Percentiles rank a stretch among this genome's conserved stretches.
These are phyloP conservation scores for human DNA, from an alignment of 2,113 vertebrate species.

Conservation along the genomic window DNA sequence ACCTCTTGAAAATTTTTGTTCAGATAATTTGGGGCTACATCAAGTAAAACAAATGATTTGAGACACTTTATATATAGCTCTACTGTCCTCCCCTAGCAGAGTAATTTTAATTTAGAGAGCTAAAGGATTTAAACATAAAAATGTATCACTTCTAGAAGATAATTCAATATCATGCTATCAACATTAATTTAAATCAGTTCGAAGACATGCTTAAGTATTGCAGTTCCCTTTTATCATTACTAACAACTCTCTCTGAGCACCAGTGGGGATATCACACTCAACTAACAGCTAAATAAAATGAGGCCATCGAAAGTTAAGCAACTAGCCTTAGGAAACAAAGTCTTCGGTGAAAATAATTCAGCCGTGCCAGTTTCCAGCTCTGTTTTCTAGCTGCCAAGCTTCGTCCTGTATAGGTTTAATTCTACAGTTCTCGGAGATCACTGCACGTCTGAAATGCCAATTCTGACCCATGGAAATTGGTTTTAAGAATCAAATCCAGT, in stretches of 20 bases:
- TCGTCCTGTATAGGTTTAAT: background rate
- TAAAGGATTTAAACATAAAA: background rate
- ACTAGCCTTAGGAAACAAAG: constrained; percentile 4
- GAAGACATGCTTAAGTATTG: background rate
- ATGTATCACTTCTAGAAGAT: background rate
- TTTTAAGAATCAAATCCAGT: constrained; percentile 17
- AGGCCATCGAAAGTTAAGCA: constrained; percentile 48
- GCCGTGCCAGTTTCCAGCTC: background rate
- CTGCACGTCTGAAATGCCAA: background rate
- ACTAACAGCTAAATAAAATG: constrained; percentile 33
- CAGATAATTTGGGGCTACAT: constrained; percentile 21
- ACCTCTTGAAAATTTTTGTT: constrained; percentile 14
- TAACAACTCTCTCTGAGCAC: constrained; percentile 19
- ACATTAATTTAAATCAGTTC: background rate
- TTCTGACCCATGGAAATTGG: background rate
- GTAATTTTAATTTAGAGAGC: constrained; percentile 37
- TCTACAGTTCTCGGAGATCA: constrained; percentile 12
- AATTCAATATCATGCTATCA: constrained; percentile 16
- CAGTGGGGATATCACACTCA: background rate
- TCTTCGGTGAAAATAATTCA: constrained; percentile 24
- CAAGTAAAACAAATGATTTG: constrained; percentile 48
- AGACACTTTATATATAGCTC: constrained; percentile 10
- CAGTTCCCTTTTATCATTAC: background rate
- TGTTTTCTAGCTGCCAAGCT: background rate
- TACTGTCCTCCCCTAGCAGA: background rate